Evolutionary conservation across 2,113 vertebrate species (phyloP).

Genomic region (Symphodus melops): DNA sequence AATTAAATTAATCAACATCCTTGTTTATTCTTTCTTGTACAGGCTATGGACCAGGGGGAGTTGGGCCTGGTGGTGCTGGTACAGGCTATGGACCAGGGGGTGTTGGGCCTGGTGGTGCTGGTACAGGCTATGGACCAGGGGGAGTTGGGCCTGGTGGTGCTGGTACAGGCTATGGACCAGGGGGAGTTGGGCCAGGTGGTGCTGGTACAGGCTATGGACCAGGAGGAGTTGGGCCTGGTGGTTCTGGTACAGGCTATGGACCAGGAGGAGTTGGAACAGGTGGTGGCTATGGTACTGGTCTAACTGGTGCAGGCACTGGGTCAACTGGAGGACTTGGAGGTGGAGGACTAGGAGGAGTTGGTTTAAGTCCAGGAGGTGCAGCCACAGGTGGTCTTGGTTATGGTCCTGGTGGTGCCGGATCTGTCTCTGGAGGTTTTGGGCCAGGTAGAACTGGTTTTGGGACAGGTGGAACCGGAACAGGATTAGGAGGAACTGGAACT

Average conservation of each 20-base stretch:
- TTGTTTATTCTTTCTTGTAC: not conserved
- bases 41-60: not conserved
- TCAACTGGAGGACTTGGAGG: constrained; percentile 41
- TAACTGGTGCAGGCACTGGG: not conserved
- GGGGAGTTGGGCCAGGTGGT: constrained; percentile 5
- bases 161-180: constrained; percentile 14
- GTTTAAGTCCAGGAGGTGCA: constrained; percentile 30
- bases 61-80: constrained; percentile 14
- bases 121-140: not conserved
- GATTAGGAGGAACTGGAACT: constrained; percentile 45
- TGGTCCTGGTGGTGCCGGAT: constrained; percentile 44
- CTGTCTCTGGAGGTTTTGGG: constrained; percentile 27
- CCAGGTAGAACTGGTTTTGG: constrained; percentile 45
- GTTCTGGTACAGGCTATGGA: constrained; percentile 33
- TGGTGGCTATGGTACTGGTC: constrained; percentile 42
- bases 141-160: constrained; percentile 11
- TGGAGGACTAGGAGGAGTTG: constrained; percentile 46
- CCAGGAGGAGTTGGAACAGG: constrained; percentile 43
- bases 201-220: constrained; percentile 24
- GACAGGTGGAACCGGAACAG: constrained; percentile 41
- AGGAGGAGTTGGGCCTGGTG: constrained; percentile 3
- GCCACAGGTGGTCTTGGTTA: constrained; percentile 37
- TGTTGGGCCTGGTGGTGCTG: not conserved
- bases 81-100: not conserved
- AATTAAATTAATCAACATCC: no score